Evolutionary conservation across 2,113 vertebrate genomes (phyloP), one percentile per base, ranked within the genome.

Genomic region (Cynopterus brachyotis): DNA sequence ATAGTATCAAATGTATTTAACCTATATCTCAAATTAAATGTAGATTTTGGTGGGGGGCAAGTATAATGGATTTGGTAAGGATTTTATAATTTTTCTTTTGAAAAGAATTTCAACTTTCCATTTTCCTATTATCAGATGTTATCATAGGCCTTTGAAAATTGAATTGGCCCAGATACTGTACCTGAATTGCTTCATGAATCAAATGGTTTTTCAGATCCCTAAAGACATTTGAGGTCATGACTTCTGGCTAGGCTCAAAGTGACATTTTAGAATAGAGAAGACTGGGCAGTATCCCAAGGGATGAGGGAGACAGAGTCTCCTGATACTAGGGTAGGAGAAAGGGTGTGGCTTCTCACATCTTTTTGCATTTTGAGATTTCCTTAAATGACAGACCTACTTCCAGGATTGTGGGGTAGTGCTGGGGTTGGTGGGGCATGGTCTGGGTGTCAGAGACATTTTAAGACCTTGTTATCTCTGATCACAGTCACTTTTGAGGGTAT

Each of bases 1-100:
- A 79, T 93, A 16, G 24, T 42, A 40, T n/a, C 47, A 64, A 96
- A 66, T 50, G 26, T 93, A 64, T 90, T 88, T 91, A 84, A 84
- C 17, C 75, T 57, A 75, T 16, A 30, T 53, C 37, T 30, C 80
- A 88, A 50, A 89, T 93, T 80, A 92, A 94, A 76, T 78, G 73
- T 64, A 89, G 73, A 82, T 30, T 73, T 83, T 19, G 70, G 70
- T 42, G 69, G 64, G 16, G 37, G 30, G 35, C 4, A 12, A 50
- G 50, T 53, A 24, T 89, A 83, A 88, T 96, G 17, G 22, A 50
- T 67, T 93, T 82, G 64, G 55, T 72, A 81, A 89, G n/a, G 35
- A 47, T 59, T 83, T 80, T 66, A 60, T 84, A 64, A 89, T 95
- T 83, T 92, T 70, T 53, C 37, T 50, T 62, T 90, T 60, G 59